Conservation (phyloP, 1,140 invertebrate species). For the Heterodera carotae region DNA sequence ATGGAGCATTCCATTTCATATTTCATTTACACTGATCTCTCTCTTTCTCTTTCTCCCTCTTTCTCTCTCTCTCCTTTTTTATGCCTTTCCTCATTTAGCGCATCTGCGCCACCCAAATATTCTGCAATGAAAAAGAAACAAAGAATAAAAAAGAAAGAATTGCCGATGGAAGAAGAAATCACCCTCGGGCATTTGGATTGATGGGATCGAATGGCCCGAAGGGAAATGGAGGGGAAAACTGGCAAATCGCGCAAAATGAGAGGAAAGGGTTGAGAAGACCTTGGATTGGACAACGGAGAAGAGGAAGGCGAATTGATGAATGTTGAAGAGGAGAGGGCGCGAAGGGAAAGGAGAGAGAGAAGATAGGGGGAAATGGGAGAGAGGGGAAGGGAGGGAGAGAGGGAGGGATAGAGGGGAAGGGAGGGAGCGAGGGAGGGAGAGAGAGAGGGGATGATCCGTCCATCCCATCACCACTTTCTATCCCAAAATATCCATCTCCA, state of each 20-base stretch:
- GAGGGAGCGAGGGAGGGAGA: no score
- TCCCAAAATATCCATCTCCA: background rate
- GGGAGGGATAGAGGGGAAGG: no score
- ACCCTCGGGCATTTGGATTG: background rate
- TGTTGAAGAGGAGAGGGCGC: background rate
- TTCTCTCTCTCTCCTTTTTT: background rate
- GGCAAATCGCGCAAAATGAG: background rate
- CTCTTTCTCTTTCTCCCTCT: no score
- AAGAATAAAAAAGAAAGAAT: background rate
- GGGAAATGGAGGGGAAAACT: background rate
- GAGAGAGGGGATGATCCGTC: background rate
- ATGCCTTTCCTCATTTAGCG: background rate
- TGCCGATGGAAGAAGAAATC: background rate
- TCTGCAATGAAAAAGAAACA: background rate
- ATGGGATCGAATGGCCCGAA: background rate
- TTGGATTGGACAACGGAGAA: background rate
- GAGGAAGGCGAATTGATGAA: background rate
- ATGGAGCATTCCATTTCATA: no score
- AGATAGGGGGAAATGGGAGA: no score
- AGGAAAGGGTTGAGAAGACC: no score
- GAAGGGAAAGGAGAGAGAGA: no score
- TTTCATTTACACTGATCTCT: no score
- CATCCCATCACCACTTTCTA: background rate
- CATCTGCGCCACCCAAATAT: background rate
- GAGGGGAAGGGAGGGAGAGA: background rate